These are phyloP conservation scores for Teleogryllus occipitalis DNA, from an alignment of 1,140 invertebrate genomes.

Conservation along the genomic window DNA sequence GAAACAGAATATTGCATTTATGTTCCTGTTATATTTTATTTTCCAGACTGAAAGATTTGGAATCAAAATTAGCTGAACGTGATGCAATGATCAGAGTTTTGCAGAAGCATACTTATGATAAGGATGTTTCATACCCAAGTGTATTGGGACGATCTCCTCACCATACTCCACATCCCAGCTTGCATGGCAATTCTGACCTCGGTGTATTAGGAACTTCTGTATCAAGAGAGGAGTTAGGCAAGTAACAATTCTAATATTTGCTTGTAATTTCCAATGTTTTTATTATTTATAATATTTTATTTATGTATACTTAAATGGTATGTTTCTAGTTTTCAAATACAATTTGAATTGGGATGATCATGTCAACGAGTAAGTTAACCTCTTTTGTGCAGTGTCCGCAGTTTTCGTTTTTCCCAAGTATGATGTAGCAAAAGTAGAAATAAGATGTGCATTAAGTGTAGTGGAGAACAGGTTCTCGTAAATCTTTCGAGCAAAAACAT, in stretches of 20 bases:
- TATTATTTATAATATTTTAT: too few relatives aligned
- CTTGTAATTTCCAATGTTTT: too few relatives aligned
- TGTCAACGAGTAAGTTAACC: too few relatives aligned
- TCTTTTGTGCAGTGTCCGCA: too few relatives aligned
- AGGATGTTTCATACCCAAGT: slow-evolving; percentile 45
- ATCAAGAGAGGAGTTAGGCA: slow-evolving; percentile 41
- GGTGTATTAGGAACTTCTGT: slow-evolving; percentile 34
- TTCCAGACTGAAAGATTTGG: slow-evolving; percentile 71
- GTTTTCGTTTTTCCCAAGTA: too few relatives aligned
- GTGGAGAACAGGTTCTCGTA: too few relatives aligned
- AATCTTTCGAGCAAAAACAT: too few relatives aligned
- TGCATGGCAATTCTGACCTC: slow-evolving; percentile 36
- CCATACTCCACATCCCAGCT: slow-evolving; percentile 44
- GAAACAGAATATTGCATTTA: background rate
- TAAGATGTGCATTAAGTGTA: too few relatives aligned
- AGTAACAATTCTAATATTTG: slow-evolving; percentile 14
- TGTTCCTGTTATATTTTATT: slow-evolving; percentile 17
- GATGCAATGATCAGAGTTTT: slow-evolving; percentile 86
- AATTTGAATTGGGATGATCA: too few relatives aligned
- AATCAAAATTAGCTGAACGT: slow-evolving; percentile 77
- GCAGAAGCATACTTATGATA: slow-evolving; percentile 68
- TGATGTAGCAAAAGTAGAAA: too few relatives aligned
- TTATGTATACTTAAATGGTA: too few relatives aligned
- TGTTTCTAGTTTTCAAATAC: too few relatives aligned
- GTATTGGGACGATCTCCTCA: slow-evolving; percentile 40